These are phyloP conservation scores for Beris morrisii DNA, from an alignment of 2,888 invertebrate genomes.

Conservation along the genomic window DNA sequence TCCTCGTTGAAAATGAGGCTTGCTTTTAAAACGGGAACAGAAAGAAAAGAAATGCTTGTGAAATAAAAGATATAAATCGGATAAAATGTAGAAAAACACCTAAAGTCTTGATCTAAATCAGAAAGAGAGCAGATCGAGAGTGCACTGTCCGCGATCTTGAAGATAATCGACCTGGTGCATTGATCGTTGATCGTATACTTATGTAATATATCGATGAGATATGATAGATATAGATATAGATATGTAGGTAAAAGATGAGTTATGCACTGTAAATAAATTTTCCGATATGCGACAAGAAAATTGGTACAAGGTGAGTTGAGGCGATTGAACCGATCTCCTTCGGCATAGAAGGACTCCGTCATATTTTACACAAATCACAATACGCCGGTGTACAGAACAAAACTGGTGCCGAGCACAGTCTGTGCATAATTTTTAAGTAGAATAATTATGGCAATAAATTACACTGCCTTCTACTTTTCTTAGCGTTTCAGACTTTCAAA, in stretches of 20 bases:
- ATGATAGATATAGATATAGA: too few relatives aligned
- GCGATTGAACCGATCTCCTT: constrained; percentile 11
- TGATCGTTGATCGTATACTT: constrained; percentile 1
- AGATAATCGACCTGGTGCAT: not conserved
- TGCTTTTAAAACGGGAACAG: too few relatives aligned
- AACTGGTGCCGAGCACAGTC: constrained; percentile 20
- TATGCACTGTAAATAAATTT: constrained; percentile 38
- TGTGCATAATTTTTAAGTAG: constrained; percentile 40
- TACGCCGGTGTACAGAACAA: not conserved
- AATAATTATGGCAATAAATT: constrained; percentile 41
- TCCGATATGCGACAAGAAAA: constrained; percentile 38
- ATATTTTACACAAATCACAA: not conserved
- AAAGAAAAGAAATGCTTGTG: too few relatives aligned
- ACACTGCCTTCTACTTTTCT: constrained; percentile 29
- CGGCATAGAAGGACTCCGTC: constrained; percentile 17
- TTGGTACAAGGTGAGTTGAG: constrained; percentile 33
- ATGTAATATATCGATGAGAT: constrained; percentile 18
- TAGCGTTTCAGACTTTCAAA: not conserved
- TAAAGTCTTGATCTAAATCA: too few relatives aligned
- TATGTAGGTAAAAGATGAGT: constrained; percentile 24
- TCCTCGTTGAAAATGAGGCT: too few relatives aligned
- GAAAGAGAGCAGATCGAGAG: too few relatives aligned
- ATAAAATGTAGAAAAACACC: not conserved
- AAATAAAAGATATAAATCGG: not conserved
- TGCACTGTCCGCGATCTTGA: too few relatives aligned